Base-by-base conservation (phyloP, 2,797 vertebrate genomes). In the Ispidina lecontei region DNA sequence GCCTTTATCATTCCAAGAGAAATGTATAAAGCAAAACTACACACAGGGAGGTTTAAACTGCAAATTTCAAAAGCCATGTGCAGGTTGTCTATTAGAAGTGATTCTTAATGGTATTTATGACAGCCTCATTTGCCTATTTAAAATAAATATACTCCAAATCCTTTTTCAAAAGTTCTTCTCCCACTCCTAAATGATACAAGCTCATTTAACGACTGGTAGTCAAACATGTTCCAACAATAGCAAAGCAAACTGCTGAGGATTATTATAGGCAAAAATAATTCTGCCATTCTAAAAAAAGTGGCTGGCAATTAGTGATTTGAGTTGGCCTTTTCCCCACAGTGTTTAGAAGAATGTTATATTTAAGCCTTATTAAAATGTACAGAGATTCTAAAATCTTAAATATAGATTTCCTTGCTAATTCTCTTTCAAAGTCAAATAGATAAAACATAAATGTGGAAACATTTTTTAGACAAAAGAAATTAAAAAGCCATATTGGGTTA, bases 141-240 rank as follows among this genome's bases (percentile, higher is more conserved):
- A 96, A 96, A 94, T 80, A 91, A 96, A 95, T 88, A 94, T 62
- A 93, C 56, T 96, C 67, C 60, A 89, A 91, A 89, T 90, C 54
- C 46, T 29, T 39, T 94, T 73, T 91, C 72, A 92, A 94, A 81
- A 84, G 74, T 91, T 95, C 84, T 83, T 88, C 87, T 96, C 91
- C 74, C 65, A 88, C 95, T 94, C 89, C 93, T 76, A 11, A 49
- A 91, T 31, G 87, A 91, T 65, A 76, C 46, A 91, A 91, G 92
- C 80, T 96, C 85, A 96, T 97, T 96, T 94, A 97, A 96, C 94
- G 96, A 96, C 94, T 91, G 90, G 80, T 95, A 97, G 95, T 95
- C 96, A 94, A 96, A 92, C 44, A 43, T 28, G 6, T 95, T 96
- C 91, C 55, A 15, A 87, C 93, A 95, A 94, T 69, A 89, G 95